Evolutionary conservation across 30 jellyfish, hydroid and myxozoan genomes (phyloP).

Genomic region (Catostylus mosaicus): DNA sequence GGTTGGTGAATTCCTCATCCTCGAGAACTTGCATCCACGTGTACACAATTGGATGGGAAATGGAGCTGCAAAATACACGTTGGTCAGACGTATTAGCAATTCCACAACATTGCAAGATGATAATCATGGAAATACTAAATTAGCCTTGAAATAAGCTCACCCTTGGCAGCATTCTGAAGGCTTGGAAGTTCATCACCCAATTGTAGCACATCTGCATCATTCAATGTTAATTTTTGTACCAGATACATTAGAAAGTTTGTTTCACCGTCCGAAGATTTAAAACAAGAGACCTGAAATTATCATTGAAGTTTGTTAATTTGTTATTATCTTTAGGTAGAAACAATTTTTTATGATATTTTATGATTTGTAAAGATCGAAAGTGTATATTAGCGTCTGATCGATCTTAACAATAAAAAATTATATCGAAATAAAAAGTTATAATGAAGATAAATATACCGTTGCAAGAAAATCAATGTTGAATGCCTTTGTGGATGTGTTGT

Average conservation of each 20-base stretch:
- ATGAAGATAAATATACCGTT: conserved; percentile 31
- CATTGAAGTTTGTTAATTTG: too few species aligned
- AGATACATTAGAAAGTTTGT: conserved; percentile 48
- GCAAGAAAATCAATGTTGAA: conserved; percentile 64
- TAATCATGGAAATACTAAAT: too few species aligned
- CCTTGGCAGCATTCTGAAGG: conserved; percentile 54
- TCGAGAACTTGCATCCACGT: too few species aligned
- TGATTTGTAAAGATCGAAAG: too few species aligned
- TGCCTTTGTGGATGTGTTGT: conserved; percentile 58
- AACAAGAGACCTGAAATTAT: conserved; percentile 52
- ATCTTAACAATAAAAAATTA: too few species aligned
- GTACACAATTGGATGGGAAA: too few species aligned
- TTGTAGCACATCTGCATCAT: conserved; percentile 32
- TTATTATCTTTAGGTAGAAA: too few species aligned
- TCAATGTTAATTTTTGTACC: conserved; percentile 10
- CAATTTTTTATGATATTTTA: too few species aligned
- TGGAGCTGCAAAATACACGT: too few species aligned
- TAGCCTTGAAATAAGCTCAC: conserved; percentile 9
- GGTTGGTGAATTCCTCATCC: too few species aligned
- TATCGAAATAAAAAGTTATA: too few species aligned
- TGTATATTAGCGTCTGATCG: too few species aligned
- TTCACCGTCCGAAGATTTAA: conserved; percentile 56
- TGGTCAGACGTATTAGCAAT: not conserved
- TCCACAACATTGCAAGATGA: not conserved
- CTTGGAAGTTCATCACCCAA: conserved; percentile 56